Conservation (phyloP, 2,113 vertebrate species). For the Pelusios castaneus region DNA sequence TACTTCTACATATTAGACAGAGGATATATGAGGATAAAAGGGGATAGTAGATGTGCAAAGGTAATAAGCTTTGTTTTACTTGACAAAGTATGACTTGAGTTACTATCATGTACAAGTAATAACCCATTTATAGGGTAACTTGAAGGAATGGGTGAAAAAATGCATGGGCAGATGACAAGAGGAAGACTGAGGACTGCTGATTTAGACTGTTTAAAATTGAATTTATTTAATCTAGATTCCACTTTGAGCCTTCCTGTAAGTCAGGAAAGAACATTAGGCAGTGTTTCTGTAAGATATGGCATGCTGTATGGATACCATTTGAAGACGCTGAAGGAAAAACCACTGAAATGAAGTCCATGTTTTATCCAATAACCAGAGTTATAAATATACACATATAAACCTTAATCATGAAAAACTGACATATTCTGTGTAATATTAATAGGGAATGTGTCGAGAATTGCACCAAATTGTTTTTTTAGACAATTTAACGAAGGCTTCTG, state of each 20-base stretch:
- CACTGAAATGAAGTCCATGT: background rate
- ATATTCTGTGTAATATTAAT: conserved; percentile 35
- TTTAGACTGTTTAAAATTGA: background rate
- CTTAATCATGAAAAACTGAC: background rate
- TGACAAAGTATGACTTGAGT: background rate
- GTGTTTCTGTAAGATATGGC: conserved; percentile 49
- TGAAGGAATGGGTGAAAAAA: background rate
- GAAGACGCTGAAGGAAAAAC: background rate
- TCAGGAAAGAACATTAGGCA: background rate
- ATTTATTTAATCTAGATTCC: background rate
- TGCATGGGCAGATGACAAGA: background rate
- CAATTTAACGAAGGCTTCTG: conserved; percentile 12
- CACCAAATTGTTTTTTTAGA: conserved; percentile 24
- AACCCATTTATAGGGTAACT: background rate
- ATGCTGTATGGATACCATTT: background rate
- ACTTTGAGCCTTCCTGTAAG: background rate
- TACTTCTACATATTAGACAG: background rate
- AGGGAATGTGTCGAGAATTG: conserved; percentile 25
- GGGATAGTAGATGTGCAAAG: background rate
- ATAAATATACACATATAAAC: background rate
- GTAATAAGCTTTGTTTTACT: background rate
- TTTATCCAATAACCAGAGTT: background rate
- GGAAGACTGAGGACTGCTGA: conserved; percentile 40
- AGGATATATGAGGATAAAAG: background rate
- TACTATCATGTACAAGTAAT: background rate